phyloP scores from a whole-genome alignment of 2,113 vertebrate genomes.

The Eclectus roratus region DNA sequence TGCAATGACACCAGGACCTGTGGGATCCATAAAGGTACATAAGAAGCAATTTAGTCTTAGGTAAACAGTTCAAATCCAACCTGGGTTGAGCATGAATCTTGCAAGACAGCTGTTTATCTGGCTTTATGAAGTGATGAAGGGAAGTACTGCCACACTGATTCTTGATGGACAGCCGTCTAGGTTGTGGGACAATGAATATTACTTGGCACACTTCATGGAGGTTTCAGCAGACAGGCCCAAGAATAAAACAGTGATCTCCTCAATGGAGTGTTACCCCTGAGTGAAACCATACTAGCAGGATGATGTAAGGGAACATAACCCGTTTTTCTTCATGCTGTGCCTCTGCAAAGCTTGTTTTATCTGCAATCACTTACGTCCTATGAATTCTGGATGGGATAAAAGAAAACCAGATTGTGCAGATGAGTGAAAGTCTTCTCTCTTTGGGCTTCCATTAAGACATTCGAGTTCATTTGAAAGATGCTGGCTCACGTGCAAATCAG shows the following conservation, averaged over 20 bases:
- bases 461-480: not conserved
- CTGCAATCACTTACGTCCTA: not conserved
- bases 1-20: not conserved
- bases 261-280: not conserved
- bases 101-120: not conserved
- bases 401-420: not conserved
- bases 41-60: not conserved
- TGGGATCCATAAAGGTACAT: not conserved
- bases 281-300: not conserved
- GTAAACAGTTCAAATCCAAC: not conserved
- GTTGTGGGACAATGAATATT: not conserved
- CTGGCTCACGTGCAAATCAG: not conserved
- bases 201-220: accelerated
- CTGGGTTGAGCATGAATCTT: not conserved
- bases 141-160: not conserved
- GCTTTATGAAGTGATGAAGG: not conserved
- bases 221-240: not conserved
- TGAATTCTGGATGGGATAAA: not conserved
- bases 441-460: not conserved
- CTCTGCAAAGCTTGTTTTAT: not conserved
- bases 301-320: not conserved
- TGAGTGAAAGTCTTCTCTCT: not conserved
- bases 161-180: not conserved
- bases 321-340: not conserved
- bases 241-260: not conserved